phyloP scores from a whole-genome alignment of 2,113 vertebrate species.

The Callorhinus ursinus region DNA sequence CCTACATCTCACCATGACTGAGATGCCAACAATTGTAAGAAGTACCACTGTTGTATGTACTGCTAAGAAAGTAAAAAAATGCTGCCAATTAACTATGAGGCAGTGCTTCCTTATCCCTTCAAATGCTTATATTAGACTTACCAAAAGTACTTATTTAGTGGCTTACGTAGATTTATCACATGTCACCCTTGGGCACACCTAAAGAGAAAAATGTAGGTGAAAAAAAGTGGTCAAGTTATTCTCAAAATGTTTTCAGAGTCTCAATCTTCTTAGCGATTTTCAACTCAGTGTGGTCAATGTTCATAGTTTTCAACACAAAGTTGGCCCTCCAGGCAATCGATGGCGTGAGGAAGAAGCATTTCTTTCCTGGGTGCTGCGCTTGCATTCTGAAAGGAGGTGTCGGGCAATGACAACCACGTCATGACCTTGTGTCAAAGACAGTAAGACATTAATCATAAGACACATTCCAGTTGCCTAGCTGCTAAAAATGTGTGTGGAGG shows the following conservation, averaged over 20 bases:
- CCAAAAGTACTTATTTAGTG: background rate
- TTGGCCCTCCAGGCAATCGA: background rate
- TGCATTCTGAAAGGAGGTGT: background rate
- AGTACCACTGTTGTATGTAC: background rate
- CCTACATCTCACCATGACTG: background rate
- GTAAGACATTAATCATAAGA: background rate
- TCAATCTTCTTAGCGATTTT: background rate
- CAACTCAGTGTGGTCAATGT: background rate
- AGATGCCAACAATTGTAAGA: background rate
- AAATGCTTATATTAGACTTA: background rate
- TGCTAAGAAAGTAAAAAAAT: background rate
- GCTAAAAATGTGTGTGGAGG: background rate
- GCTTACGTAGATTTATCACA: background rate
- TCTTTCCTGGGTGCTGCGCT: background rate
- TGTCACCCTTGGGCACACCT: background rate
- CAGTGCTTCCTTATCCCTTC: background rate
- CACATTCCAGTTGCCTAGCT: background rate
- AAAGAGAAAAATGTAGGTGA: background rate
- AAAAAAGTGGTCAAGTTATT: background rate
- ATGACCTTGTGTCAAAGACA: background rate
- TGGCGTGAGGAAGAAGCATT: fast-evolving
- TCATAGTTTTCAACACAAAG: background rate
- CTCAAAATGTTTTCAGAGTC: background rate
- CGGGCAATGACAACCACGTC: background rate
- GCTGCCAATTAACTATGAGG: background rate